Base-by-base conservation (phyloP, 1,140 invertebrate species). In the Sminthurinus signatus region DNA sequence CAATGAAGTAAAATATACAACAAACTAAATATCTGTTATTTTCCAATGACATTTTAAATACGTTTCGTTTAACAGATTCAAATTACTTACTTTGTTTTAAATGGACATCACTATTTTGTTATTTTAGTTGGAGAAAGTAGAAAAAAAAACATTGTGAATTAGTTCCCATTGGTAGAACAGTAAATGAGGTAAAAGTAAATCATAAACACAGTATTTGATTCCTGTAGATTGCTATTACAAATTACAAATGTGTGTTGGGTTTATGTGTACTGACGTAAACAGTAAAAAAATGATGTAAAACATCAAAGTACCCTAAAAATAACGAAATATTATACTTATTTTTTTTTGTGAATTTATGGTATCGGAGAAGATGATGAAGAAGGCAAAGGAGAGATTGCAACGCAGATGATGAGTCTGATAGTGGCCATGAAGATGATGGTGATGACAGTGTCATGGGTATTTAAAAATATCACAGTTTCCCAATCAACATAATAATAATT, bases 101-200 rank as follows among this genome's bases (percentile, higher is more conserved):
- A 8, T 8, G 15, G 5, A 8, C 32, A 36, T 36, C 15, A 36
- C 15, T 36, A 36, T 36, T 36, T 5, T 36, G 15, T 15, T 36
- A 36, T 28, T 56, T 62, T 8, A 67, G 65, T 44, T 67, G 55
- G 65, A 67, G 43, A 50, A 59, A 2, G 51, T 67, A 32, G 61
- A 67, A 43, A 54, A 67, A n/a, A 39, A 63, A 60, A 25, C 65
- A 67, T 39, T 42, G 31, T 31, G 65, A 67, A 17, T 36, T 57
- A 4, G 21, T 63, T 42, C 65, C 65, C 2, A 44, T 67, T 29
- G 65, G 65, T 23, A 67, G 62, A 46, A 36, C 65, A 2, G 60
- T 31, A 39, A 67, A 55, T 23, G 65, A 67, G 48, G 65, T 62
- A 27, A 62, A 23, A 3, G 21, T 10, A 56, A 19, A 25, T 15